Conservation (phyloP, 2,113 vertebrate species). For the Neogobius melanostomus region DNA sequence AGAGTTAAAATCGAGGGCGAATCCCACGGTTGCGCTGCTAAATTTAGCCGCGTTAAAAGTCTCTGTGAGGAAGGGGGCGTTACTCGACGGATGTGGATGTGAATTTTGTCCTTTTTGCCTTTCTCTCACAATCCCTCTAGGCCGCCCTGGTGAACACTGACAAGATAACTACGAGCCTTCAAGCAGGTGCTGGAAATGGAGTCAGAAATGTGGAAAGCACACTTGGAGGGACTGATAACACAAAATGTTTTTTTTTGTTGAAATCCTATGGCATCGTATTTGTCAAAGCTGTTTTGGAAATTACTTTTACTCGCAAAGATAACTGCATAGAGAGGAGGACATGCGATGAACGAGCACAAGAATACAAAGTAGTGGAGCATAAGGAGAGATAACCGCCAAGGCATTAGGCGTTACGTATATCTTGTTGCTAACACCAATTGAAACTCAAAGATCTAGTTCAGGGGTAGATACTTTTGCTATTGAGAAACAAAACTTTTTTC, state of each 20-base stretch:
- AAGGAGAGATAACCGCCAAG: no score
- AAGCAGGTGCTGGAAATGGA: constrained; percentile 30
- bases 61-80: constrained; percentile 34
- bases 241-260: not conserved
- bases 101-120: constrained; percentile 56
- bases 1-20: constrained; percentile 67
- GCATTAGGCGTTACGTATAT: no score
- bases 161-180: constrained; percentile 19
- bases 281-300: no score
- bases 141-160: constrained; percentile 43
- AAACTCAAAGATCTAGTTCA: no score
- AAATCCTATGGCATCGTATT: not conserved
- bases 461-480: no score
- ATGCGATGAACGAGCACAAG: not conserved
- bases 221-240: constrained; percentile 14
- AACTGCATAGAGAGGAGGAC: no score
- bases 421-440: no score
- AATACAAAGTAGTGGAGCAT: not conserved
- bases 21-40: constrained; percentile 66
- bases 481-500: no score
- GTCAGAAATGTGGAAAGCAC: not conserved
- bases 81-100: constrained; percentile 37
- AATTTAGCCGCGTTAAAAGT: constrained; percentile 60
- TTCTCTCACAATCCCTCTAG: constrained; percentile 51
- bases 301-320: not conserved